Conservation (phyloP, 2,113 vertebrate genomes). For the Rhynchomys soricoides region DNA sequence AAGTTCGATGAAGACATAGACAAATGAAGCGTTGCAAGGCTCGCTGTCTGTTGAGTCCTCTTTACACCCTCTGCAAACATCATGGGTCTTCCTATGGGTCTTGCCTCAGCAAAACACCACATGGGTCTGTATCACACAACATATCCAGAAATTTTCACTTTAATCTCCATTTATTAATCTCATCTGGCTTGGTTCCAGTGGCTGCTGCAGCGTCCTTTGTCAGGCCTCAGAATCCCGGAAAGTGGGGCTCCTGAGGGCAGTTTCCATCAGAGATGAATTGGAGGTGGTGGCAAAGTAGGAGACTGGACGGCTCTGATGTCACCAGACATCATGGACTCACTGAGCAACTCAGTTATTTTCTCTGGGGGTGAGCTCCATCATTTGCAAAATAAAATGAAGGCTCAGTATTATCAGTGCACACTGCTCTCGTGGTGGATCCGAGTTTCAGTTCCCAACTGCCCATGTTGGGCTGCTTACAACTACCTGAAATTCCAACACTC, state of each 20-base stretch:
- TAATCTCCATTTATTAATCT: background rate
- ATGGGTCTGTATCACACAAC: too few relatives aligned
- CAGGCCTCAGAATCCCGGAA: background rate
- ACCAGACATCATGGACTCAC: background rate
- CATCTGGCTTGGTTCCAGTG: background rate
- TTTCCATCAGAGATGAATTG: background rate
- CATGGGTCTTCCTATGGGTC: too few relatives aligned
- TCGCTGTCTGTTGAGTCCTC: too few relatives aligned
- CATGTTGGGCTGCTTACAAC: background rate
- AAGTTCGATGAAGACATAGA: too few relatives aligned
- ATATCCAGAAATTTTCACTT: too few relatives aligned
- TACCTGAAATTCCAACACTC: background rate
- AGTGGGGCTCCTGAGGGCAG: background rate
- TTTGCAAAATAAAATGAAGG: background rate
- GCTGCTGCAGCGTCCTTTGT: background rate
- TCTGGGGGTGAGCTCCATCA: background rate
- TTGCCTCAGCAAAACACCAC: too few relatives aligned
- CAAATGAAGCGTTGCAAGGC: too few relatives aligned
- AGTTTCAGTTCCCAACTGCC: background rate
- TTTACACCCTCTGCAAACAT: too few relatives aligned
- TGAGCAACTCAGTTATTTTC: background rate
- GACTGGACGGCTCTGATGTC: background rate
- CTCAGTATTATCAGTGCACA: background rate
- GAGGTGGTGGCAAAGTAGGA: background rate
- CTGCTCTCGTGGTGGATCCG: too few relatives aligned